A percentile compares a stretch with the other conserved stretches of the same genome.
These are phyloP conservation scores for Eufriesea mexicana DNA, from an alignment of 1,140 invertebrate species.

Conservation along the genomic window DNA sequence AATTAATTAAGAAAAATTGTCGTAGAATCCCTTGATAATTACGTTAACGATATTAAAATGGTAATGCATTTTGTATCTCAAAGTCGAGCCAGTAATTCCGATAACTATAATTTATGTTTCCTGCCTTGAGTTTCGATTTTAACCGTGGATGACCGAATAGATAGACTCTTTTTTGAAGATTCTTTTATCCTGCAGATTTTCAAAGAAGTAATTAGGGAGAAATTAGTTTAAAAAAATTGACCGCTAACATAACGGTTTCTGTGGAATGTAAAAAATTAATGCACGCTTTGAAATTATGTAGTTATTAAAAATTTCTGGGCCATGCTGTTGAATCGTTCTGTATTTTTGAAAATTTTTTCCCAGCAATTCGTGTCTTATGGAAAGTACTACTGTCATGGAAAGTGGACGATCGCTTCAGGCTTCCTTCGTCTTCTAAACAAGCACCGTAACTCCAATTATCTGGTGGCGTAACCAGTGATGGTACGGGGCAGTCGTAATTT, in stretches of 20 bases:
- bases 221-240: neutral
- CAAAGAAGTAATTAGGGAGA: too few species aligned
- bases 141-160: neutral
- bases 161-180: neutral
- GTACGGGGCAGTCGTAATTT: constrained; percentile 52
- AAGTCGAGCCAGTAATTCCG: too few species aligned
- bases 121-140: neutral
- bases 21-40: too few species aligned
- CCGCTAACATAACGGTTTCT: too few species aligned
- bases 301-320: neutral
- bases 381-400: constrained; percentile 41
- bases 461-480: constrained; percentile 68
- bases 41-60: too few species aligned
- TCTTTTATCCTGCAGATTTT: neutral
- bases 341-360: neutral
- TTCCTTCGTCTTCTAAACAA: constrained; percentile 50
- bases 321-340: neutral
- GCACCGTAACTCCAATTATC: constrained; percentile 69
- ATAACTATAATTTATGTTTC: too few species aligned
- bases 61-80: neutral
- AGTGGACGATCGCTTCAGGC: constrained; percentile 18
- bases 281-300: too few species aligned
- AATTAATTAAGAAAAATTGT: too few species aligned
- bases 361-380: neutral
- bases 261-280: neutral